These are phyloP conservation scores for Euwallacea similis DNA, from an alignment of 1,140 invertebrate genomes.

Conservation along the genomic window DNA sequence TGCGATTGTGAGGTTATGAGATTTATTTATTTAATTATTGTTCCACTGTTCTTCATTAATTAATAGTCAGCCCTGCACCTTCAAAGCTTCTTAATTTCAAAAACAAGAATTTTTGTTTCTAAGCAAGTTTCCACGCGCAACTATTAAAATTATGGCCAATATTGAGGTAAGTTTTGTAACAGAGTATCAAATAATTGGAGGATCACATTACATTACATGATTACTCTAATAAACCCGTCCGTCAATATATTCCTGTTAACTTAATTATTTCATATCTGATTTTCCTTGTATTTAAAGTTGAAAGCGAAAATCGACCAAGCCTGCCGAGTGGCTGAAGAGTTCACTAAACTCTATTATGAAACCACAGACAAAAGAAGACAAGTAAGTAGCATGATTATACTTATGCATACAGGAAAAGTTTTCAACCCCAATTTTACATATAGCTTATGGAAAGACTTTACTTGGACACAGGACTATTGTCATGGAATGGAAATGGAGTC, in stretches of 20 bases:
- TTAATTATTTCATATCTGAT: neutral
- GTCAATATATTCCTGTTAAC: neutral
- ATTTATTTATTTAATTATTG: too few relatives aligned
- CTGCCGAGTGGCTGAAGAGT: slow-evolving; percentile 76
- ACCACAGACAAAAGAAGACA: slow-evolving; percentile 79
- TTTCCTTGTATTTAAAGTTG: slow-evolving; percentile 34
- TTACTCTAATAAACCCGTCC: too few relatives aligned
- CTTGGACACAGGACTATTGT: slow-evolving; percentile 73
- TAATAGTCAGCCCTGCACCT: too few relatives aligned
- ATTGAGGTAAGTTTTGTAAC: neutral
- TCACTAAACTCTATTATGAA: slow-evolving; percentile 81
- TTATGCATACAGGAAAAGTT: neutral
- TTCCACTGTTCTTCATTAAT: too few relatives aligned
- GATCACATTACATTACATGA: too few relatives aligned
- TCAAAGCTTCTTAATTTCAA: too few relatives aligned
- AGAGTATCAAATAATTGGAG: too few relatives aligned
- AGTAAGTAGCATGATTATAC: slow-evolving; percentile 57
- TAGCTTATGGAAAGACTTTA: slow-evolving; percentile 77
- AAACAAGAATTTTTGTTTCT: too few relatives aligned
- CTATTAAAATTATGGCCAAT: too few relatives aligned
- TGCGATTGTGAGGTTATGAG: too few relatives aligned
- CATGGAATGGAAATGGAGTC: slow-evolving; percentile 85
- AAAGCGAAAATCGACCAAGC: slow-evolving; percentile 70
- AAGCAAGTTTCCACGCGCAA: too few relatives aligned
- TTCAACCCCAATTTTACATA: slow-evolving; percentile 32